A percentile compares a stretch with the other conserved stretches of the same genome.
These are phyloP conservation scores for Octomys mimax DNA, from an alignment of 2,797 vertebrate species.

Conservation along the genomic window DNA sequence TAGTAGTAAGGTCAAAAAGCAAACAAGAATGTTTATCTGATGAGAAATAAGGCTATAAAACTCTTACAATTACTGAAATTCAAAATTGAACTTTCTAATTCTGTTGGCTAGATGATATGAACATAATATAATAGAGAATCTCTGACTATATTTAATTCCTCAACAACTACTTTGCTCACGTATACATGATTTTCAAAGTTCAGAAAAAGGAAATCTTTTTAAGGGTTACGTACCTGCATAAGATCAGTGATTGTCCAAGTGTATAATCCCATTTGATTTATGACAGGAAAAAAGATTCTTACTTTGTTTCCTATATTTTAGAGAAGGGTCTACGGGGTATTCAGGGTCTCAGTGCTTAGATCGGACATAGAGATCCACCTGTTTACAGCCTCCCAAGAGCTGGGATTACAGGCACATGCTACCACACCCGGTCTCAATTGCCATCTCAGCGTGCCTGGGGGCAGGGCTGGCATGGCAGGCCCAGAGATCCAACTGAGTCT, in stretches of 20 bases:
- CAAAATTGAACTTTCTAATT: slow-evolving; percentile 27
- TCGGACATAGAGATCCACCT: too few species aligned
- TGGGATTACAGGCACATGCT: too few species aligned
- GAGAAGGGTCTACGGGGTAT: too few species aligned
- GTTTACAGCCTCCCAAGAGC: too few species aligned
- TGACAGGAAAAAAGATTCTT: not conserved
- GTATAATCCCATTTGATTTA: not conserved
- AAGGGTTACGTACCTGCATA: not conserved
- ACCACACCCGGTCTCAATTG: too few species aligned
- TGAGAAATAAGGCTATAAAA: not conserved
- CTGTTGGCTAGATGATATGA: not conserved
- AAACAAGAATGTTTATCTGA: not conserved
- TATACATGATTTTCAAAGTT: not conserved
- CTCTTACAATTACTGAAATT: slow-evolving; percentile 8
- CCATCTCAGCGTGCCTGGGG: too few species aligned
- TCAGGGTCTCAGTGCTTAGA: too few species aligned
- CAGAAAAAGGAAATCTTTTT: not conserved
- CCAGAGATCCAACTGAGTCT: too few species aligned
- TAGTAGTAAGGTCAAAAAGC: not conserved
- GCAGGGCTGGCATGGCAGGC: too few species aligned
- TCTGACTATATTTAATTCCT: not conserved
- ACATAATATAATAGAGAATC: not conserved
- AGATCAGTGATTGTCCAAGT: not conserved
- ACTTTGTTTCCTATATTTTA: not conserved
- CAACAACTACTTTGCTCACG: not conserved